Percentiles rank a stretch among this genome's conserved stretches.
phyloP scores from a whole-genome alignment of 2,797 vertebrate species.

The Hydrophis major region DNA sequence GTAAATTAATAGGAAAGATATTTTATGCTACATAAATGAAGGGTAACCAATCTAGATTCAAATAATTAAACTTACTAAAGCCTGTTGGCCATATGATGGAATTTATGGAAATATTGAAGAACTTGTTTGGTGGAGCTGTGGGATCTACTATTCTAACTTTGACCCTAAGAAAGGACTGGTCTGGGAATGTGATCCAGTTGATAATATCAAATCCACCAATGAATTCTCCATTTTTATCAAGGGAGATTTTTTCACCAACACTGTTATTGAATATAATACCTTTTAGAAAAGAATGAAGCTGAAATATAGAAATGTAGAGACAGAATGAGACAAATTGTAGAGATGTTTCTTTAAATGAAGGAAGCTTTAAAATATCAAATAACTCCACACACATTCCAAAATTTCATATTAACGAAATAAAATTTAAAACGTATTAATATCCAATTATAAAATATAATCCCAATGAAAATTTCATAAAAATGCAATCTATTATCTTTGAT shows the following conservation, averaged over 20 bases:
- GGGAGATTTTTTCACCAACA: neutral
- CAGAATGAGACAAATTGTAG: neutral
- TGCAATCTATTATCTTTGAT: too few species aligned
- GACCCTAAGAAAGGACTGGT: neutral
- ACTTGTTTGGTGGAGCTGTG: neutral
- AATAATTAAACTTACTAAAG: neutral
- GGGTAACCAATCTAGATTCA: neutral
- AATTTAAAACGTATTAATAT: too few species aligned
- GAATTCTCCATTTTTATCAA: neutral
- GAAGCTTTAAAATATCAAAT: neutral
- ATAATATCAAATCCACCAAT: conserved; percentile 11
- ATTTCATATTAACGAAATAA: neutral
- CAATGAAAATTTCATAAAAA: too few species aligned
- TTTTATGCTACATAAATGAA: neutral
- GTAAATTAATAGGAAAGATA: neutral
- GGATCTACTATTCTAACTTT: neutral
- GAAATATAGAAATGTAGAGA: neutral
- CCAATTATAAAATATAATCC: too few species aligned
- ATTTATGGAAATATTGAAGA: neutral
- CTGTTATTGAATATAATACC: neutral
- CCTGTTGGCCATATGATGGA: neutral
- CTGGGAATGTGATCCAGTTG: conserved; percentile 10
- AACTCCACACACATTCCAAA: neutral
- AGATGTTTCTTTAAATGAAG: neutral
- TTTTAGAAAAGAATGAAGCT: neutral